phyloP scores from a whole-genome alignment of 2,888 invertebrate genomes.

The Torymus auratus region DNA sequence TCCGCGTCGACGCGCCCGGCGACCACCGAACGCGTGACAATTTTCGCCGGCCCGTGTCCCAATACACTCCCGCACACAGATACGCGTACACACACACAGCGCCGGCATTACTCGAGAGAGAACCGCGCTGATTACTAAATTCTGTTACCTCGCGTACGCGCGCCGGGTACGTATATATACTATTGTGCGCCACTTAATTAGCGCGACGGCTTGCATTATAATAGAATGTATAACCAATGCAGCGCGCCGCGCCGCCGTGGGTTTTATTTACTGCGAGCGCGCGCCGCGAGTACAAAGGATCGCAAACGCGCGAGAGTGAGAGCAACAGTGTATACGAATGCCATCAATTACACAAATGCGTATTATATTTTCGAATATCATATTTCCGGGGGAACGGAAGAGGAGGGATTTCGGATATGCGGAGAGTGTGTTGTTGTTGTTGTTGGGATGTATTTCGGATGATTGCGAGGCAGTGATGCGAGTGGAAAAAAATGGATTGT shows the following conservation, averaged over 20 bases:
- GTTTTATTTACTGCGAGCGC: conserved; percentile 32
- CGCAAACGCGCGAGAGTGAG: background rate
- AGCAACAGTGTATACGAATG: background rate
- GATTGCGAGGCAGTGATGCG: too few species aligned
- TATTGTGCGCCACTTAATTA: conserved; percentile 46
- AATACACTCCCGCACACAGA: background rate
- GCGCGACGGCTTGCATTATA: conserved; percentile 40
- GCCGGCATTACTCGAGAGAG: too few species aligned
- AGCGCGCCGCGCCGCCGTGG: background rate
- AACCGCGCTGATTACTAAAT: conserved; percentile 52
- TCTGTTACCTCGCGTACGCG: conserved; percentile 40
- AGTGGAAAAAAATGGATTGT: too few species aligned
- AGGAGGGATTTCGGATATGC: background rate
- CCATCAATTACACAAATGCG: conserved; percentile 44
- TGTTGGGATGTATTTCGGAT: too few species aligned
- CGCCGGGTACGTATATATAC: background rate
- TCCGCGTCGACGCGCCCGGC: too few species aligned
- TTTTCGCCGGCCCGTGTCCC: conserved; percentile 30
- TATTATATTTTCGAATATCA: conserved; percentile 15
- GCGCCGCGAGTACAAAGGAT: too few species aligned
- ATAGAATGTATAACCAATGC: conserved; percentile 50
- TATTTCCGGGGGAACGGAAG: background rate
- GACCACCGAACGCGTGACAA: conserved; percentile 17
- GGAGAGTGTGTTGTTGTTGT: too few species aligned
- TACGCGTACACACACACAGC: too few species aligned